Base-by-base conservation (phyloP, 1,140 invertebrate genomes). In the Temnothorax longispinosus region DNA sequence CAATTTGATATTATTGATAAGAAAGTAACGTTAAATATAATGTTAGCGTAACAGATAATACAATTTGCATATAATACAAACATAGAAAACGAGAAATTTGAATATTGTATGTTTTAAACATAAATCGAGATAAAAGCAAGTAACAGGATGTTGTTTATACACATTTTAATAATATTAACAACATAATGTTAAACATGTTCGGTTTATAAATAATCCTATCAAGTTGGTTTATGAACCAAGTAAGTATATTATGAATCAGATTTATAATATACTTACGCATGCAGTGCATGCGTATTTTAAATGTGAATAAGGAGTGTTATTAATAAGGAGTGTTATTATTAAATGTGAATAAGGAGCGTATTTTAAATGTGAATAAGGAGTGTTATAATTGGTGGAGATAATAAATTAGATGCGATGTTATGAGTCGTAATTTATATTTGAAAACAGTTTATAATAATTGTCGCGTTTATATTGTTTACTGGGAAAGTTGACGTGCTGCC, bases 281-380 rank as follows among this genome's bases (percentile, higher is more conserved):
- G 3, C 18, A 6, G 38, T 32, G 35, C 21, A n/a, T 32, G 35
- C 18, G 38, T 44, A n/a, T n/a, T n/a, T n/a, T n/a, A n/a, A n/a
- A n/a, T n/a, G n/a, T n/a, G n/a, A 54, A 27, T 80, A 81, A 56
- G n/a, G n/a, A 56, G 65, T 13, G 58, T 82, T 74, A 32, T 21
- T n/a, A n/a, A n/a, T n/a, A n/a, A n/a, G n/a, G n/a, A n/a, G n/a
- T n/a, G n/a, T n/a, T n/a, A n/a, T n/a, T n/a, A n/a, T n/a, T n/a
- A n/a, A n/a, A n/a, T n/a, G n/a, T n/a, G n/a, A n/a, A n/a, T n/a
- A n/a, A n/a, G n/a, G n/a, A n/a, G 35, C 18, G 38, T 44, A 27
- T 72, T 82, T 32, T n/a, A 47, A 82, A 58, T n/a, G 13, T 35
- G 21, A 54, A 27, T 80, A 81, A 56, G n/a, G n/a, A 56, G 65